A percentile compares a stretch with the other conserved stretches of the same genome.
Conservation (phyloP, 1,140 invertebrate genomes). For the Drosophila guanche region DNA sequence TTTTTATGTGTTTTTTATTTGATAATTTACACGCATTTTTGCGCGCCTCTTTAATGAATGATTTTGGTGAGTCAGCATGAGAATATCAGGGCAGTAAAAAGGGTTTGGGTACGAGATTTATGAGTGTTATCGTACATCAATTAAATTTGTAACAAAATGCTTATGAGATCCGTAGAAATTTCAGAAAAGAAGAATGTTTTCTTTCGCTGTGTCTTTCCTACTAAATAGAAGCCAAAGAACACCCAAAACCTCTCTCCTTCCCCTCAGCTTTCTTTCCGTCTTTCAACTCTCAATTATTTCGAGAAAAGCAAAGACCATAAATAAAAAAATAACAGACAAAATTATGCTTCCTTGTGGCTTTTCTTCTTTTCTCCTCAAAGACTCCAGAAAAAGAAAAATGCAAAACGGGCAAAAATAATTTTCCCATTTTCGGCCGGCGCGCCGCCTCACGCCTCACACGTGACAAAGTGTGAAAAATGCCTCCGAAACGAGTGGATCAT, state of each 20-base stretch:
- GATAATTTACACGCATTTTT: constrained; percentile 62
- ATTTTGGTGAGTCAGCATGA: constrained; percentile 49
- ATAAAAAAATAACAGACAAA: constrained; percentile 27
- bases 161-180: no score
- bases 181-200: no score
- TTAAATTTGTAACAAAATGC: background rate
- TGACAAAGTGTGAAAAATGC: constrained; percentile 79
- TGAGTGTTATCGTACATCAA: background rate
- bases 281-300: constrained; percentile 14
- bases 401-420: constrained; percentile 50
- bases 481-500: constrained; percentile 50
- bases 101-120: background rate
- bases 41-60: constrained; percentile 50
- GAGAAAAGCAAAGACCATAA: constrained; percentile 22
- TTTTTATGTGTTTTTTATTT: constrained; percentile 70
- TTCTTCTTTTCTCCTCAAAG: constrained; percentile 16
- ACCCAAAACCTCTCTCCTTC: constrained; percentile 1
- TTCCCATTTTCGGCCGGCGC: constrained; percentile 27
- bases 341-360: constrained; percentile 14
- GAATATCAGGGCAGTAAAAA: constrained; percentile 2
- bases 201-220: background rate
- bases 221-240: constrained; percentile 2
- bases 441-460: constrained; percentile 26
- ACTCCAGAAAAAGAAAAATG: constrained; percentile 31
- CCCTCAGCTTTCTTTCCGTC: constrained; percentile 10